Evolutionary conservation across 2,797 vertebrate species (phyloP).

Genomic region (Myiotriccus ornatus): DNA sequence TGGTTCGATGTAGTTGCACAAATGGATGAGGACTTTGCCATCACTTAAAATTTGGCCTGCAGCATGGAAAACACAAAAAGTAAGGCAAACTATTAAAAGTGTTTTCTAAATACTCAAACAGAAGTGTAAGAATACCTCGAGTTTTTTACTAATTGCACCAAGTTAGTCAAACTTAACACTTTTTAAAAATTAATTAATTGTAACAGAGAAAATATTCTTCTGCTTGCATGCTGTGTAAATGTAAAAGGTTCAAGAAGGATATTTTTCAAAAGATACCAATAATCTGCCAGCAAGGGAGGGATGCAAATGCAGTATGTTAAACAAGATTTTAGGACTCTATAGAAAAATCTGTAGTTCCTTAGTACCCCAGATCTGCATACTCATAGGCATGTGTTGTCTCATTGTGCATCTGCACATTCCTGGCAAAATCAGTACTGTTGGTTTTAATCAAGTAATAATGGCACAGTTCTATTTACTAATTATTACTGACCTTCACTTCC

Average conservation of each 20-base stretch:
- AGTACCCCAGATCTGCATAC: neutral
- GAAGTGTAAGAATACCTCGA: neutral
- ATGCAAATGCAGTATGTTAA: neutral
- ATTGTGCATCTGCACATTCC: neutral
- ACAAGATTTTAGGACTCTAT: neutral
- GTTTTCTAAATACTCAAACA: neutral
- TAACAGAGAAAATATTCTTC: neutral
- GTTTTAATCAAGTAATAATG: neutral
- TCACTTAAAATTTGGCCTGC: constrained; percentile 86
- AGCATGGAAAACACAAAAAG: neutral
- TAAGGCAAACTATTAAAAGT: neutral
- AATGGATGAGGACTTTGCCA: constrained; percentile 85
- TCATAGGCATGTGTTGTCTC: neutral
- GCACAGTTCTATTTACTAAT: neutral
- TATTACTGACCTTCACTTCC: neutral
- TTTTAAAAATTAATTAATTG: neutral
- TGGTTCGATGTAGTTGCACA: constrained; percentile 87
- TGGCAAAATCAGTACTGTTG: neutral
- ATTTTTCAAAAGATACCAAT: neutral
- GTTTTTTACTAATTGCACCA: neutral
- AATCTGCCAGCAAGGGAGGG: neutral
- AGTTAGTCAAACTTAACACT: neutral
- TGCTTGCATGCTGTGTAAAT: neutral
- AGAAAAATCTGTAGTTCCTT: neutral
- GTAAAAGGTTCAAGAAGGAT: neutral